Base-by-base conservation (phyloP, 64 coral and sea anemone species). In the Montipora foliosa region DNA sequence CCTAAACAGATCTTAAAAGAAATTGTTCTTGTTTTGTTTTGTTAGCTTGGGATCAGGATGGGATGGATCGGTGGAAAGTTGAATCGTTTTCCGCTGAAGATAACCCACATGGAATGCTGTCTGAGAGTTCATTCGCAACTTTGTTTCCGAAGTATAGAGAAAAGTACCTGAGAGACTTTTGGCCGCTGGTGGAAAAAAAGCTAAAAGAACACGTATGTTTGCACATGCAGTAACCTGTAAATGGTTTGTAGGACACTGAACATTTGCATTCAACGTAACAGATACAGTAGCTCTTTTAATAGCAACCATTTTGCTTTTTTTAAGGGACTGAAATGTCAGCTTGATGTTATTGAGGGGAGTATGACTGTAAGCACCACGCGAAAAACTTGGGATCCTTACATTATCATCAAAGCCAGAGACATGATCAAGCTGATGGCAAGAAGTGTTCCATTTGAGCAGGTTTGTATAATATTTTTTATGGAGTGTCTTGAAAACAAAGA, bases 381-480 rank as follows among this genome's bases (percentile, higher is more conserved):
- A 11, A 98, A 98, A 59, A 98, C 97, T 1, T 98, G 78, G 77
- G 97, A 98, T 76, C 97, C 97, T 47, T 98, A 96, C 15, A 84
- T 98, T 16, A 96, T 98, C 13, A 87, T 98, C 50, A 98, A 98
- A 89, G 97, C 97, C 17, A 95, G 97, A 80, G 97, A 98, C 50
- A 98, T 98, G 97, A 96, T 98, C 62, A 98, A 98, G 29, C 74
- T 98, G 47, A 88, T 98, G 94, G 97, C 97, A 16, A 86, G 97
- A 75, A 96, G 97, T 98, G 97, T 98, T 44, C 95, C 94, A 13
- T 99, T 89, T 96, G 95, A 99, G 49, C 97, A 99, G 97, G 97
- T 99, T 92, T 53, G 61, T 51, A 45, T 37, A 37, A 37, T 37
- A 37, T 37, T 37, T 37, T 37, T 5, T 10, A 5, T 8, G 0